These are phyloP conservation scores for Scrobipalpa atriplicella DNA, from an alignment of 2,888 invertebrate species.

Conservation along the genomic window DNA sequence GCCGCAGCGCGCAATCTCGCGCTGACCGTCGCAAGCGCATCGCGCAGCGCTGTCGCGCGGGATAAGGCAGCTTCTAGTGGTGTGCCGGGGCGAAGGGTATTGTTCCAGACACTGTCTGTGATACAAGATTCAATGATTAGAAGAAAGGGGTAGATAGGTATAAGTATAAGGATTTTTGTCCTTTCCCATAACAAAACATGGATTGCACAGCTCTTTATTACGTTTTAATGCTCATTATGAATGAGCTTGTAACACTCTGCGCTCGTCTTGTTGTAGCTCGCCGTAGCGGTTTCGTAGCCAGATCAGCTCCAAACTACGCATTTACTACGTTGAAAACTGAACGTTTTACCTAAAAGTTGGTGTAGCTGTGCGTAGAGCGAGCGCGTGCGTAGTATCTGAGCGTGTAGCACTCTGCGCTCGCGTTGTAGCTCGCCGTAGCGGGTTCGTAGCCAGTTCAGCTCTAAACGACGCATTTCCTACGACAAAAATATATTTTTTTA, in stretches of 20 bases:
- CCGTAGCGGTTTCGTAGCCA: conserved; percentile 61
- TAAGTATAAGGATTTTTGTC: too few relatives aligned
- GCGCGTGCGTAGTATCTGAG: conserved; percentile 62
- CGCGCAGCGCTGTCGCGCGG: conserved; percentile 60
- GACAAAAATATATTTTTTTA: not conserved
- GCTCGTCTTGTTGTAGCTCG: conserved; percentile 61
- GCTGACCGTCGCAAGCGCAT: conserved; percentile 68
- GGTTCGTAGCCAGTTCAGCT: conserved; percentile 61
- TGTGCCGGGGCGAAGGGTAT: conserved; percentile 55
- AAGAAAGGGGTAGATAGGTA: too few relatives aligned
- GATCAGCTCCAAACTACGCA: conserved; percentile 54
- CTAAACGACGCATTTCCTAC: conserved; percentile 72
- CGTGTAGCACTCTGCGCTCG: conserved; percentile 61
- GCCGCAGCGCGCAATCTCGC: conserved; percentile 67
- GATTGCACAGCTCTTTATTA: not conserved
- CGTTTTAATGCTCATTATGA: not conserved
- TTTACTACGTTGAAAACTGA: not conserved
- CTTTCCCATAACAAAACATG: too few relatives aligned
- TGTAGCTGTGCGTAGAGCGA: conserved; percentile 61
- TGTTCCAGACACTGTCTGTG: conserved; percentile 64
- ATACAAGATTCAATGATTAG: not conserved
- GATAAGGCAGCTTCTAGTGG: conserved; percentile 56
- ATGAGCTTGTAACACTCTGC: conserved; percentile 59
- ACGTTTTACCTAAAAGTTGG: conserved; percentile 57
- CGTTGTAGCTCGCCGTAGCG: conserved; percentile 60